These are phyloP conservation scores for Erebia ligea DNA, from an alignment of 2,888 invertebrate species.

Conservation along the genomic window DNA sequence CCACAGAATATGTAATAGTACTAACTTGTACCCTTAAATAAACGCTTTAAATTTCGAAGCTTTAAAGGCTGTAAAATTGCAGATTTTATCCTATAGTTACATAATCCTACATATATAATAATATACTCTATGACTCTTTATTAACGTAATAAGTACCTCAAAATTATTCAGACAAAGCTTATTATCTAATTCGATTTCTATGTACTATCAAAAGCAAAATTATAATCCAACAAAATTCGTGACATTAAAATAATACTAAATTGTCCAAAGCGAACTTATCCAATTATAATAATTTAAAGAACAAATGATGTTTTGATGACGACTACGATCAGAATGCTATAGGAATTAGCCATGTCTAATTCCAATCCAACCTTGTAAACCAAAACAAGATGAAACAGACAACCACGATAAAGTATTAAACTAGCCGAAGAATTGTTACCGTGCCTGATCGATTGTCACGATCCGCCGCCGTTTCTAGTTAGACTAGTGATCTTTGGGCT, in stretches of 20 bases:
- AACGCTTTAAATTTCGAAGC: too few species aligned
- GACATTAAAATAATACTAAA: not conserved
- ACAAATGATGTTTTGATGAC: not conserved
- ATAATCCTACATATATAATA: too few species aligned
- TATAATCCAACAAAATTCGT: not conserved
- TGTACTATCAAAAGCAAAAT: not conserved
- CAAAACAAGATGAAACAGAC: slow-evolving; percentile 9
- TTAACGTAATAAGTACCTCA: too few species aligned
- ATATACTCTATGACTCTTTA: too few species aligned
- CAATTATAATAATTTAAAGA: not conserved
- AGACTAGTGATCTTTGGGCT: slow-evolving; percentile 14
- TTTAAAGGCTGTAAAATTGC: too few species aligned
- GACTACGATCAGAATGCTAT: not conserved
- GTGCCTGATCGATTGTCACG: slow-evolving; percentile 30
- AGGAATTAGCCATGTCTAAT: slow-evolving; percentile 13
- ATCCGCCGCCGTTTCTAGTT: slow-evolving; percentile 12
- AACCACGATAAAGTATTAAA: not conserved
- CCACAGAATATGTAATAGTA: too few species aligned
- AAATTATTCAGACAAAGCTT: too few species aligned
- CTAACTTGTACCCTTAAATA: too few species aligned
- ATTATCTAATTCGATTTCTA: too few species aligned
- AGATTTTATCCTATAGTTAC: too few species aligned
- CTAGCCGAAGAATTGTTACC: slow-evolving; percentile 17
- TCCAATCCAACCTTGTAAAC: slow-evolving; percentile 7
- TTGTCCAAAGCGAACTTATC: not conserved